Evolutionary conservation across 1,140 invertebrate genomes (phyloP), one percentile per base, ranked within the genome.

Genomic region (Drosophila santomea): DNA sequence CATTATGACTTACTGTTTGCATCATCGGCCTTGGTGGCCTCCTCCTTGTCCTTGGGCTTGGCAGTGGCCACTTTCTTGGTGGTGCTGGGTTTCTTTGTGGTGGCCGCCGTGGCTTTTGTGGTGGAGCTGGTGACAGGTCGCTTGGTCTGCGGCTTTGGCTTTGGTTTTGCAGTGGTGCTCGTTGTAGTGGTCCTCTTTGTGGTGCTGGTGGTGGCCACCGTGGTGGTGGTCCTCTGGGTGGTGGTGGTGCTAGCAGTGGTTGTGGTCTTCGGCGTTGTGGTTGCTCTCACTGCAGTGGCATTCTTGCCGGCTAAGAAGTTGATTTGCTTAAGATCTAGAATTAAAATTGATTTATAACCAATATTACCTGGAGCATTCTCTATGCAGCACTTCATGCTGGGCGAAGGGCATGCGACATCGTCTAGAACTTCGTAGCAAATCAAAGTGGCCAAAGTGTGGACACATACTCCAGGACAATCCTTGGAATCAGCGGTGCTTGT

Each of bases 391-490:
- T 96, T 95, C 96, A 97, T 97, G 64, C 95, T 95, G 1, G 95
- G 89, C 17, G 95, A 95, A 4, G 96, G 96, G 90, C 96, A 97
- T 50, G 95, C 94, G 8, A 96, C 95, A 82, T 97, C 95, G 43
- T 97, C 96, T 17, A 97, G 93, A 2, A 97, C 96, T 76, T 97
- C 95, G 90, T 96, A 95, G 91, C 97, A 98, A 75, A 97, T 96
- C 36, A 97, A 93, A 0, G 96, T 96, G 7, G 97, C 96, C 25
- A 97, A 88, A 6, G 96, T 94, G 84, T 97, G 96, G 32, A 97
- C 96, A 90, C 97, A 98, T 48, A 96, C 95, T 0, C 97, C 97
- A 0, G 97, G 97, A 92, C 97, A 98, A 79, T 97, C 95, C 83
- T 96, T 96, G 43, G 95, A 95, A 83, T 96, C 96, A 20, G 95